These are phyloP conservation scores for Tipula unca DNA, from an alignment of 2,888 invertebrate species.

Conservation along the genomic window DNA sequence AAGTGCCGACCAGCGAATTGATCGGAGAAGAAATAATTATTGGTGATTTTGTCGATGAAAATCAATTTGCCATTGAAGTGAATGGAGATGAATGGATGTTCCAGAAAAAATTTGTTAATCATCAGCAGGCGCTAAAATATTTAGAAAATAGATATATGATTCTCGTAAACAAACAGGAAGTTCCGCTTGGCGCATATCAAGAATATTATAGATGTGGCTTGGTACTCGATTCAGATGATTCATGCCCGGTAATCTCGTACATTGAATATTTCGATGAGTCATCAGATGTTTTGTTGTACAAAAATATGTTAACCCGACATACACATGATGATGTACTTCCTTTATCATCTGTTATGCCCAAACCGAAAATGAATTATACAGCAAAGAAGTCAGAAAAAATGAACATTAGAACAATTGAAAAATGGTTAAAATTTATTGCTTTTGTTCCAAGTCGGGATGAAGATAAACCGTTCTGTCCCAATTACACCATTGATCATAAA, in stretches of 20 bases:
- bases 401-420: neutral
- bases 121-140: neutral
- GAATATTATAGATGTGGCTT: neutral
- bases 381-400: neutral
- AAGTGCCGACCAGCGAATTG: neutral
- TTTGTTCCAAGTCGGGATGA: neutral
- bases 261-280: neutral
- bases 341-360: neutral
- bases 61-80: neutral
- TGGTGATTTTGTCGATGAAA: neutral
- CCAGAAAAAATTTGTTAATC: neutral
- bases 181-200: neutral
- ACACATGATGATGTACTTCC: neutral
- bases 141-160: neutral
- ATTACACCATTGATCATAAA: neutral
- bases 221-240: neutral
- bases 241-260: neutral
- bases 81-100: neutral
- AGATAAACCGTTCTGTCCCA: neutral
- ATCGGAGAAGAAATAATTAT: neutral
- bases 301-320: neutral
- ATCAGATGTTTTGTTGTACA: neutral
- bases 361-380: neutral
- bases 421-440: neutral
- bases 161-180: neutral